These are phyloP conservation scores for Pandion haliaetus DNA, from an alignment of 2,113 vertebrate genomes.

Conservation along the genomic window DNA sequence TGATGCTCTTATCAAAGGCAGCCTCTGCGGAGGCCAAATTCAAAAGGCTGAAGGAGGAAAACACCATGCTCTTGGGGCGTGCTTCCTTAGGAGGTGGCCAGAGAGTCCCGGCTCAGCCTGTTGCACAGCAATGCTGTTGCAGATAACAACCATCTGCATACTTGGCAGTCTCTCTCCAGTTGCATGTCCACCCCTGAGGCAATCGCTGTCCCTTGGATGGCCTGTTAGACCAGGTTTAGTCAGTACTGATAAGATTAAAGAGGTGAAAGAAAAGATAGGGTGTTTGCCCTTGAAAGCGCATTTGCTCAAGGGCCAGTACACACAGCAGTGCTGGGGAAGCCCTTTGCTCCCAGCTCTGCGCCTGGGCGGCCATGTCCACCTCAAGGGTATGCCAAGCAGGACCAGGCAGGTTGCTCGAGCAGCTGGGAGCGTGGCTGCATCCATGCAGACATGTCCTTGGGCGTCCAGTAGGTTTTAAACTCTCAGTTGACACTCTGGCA, in stretches of 20 bases:
- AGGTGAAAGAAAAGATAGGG: constrained; percentile 37
- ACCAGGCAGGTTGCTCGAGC: neutral
- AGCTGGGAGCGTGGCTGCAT: neutral
- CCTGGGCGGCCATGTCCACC: neutral
- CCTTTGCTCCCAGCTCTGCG: neutral
- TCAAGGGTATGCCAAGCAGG: accelerated
- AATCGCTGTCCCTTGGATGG: constrained; percentile 32
- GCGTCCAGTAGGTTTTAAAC: neutral
- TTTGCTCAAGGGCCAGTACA: neutral
- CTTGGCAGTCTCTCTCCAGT: constrained; percentile 24
- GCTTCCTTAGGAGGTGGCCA: neutral
- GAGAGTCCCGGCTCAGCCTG: neutral
- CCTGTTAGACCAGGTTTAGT: constrained; percentile 47
- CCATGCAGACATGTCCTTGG: neutral
- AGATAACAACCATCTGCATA: constrained; percentile 61
- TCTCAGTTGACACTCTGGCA: neutral
- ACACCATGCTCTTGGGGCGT: neutral
- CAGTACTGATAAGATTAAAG: constrained; percentile 50
- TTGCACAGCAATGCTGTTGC: constrained; percentile 20
- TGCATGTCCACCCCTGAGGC: constrained; percentile 38
- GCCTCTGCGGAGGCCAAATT: neutral
- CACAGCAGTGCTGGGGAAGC: neutral
- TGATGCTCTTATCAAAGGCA: constrained; percentile 19
- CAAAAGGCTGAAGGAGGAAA: neutral
- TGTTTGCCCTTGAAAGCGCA: neutral